Conservation (phyloP, 2,888 invertebrate species). For the Lydus trimaculatus region DNA sequence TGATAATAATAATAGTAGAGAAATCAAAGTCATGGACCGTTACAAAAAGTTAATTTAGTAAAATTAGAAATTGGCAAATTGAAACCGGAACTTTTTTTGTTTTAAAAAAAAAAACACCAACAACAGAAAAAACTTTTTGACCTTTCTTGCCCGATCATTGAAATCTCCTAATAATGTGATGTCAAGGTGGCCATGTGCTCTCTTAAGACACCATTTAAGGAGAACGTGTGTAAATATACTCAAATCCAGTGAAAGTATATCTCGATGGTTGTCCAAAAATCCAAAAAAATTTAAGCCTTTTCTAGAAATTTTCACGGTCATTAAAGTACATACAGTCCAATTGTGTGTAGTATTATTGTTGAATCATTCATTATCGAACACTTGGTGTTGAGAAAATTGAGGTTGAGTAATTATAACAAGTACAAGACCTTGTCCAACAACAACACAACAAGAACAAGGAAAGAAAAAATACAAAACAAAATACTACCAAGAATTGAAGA, state of each 20-base stretch:
- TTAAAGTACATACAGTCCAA: constrained; percentile 2
- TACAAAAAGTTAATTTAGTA: too few relatives aligned
- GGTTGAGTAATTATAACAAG: neutral
- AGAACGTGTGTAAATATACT: neutral
- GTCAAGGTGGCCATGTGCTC: neutral
- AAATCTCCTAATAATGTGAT: neutral
- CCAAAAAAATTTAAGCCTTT: neutral
- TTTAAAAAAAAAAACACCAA: neutral
- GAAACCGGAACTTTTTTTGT: neutral
- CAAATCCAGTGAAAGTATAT: neutral
- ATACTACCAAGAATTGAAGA: neutral
- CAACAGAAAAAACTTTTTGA: neutral
- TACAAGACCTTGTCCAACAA: neutral
- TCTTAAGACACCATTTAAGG: neutral
- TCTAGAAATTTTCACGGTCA: neutral
- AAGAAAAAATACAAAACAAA: neutral
- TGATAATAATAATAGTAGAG: neutral
- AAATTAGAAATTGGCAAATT: neutral
- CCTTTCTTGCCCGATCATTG: neutral
- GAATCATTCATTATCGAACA: neutral
- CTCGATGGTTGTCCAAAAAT: neutral
- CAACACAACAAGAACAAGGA: too few relatives aligned
- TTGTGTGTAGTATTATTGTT: too few relatives aligned
- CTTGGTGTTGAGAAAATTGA: too few relatives aligned
- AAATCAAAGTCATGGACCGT: neutral